Evolutionary conservation across 2,888 invertebrate species (phyloP), one percentile per base, ranked within the genome.

Genomic region (Cerceris ruficornis): DNA sequence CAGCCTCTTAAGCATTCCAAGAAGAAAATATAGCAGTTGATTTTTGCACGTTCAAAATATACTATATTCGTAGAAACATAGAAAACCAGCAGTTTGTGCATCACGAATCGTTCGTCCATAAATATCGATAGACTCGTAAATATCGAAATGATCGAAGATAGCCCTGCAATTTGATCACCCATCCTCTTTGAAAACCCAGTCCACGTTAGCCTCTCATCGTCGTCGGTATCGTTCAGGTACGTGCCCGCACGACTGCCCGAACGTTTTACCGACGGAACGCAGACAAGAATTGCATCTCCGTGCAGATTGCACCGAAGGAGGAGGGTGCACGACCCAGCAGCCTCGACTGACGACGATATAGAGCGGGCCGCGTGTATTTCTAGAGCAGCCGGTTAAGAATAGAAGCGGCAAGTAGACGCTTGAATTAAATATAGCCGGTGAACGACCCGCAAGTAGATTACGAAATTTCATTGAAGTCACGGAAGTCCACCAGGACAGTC

Each of bases 341-440:
- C 78, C 61, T 55, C 46, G 61, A 17, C 49, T 42, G 62, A 6
- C 57, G 75, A 66, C 78, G 85, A 86, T 86, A 85, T 80, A 85
- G 81, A 76, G 69, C 75, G 70, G 59, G 50, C 62, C 78, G 84
- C 83, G 88, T 71, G 84, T 91, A 91, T 91, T 91, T 91, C 90
- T 88, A 90, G 90, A 91, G 85, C 88, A 88, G 86, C 69, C 84
- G 84, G 88, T 71, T 87, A 90, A 91, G 89, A 91, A 91, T 91
- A 91, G 91, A 88, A 78, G 28, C 85, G 80, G 80, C 85, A 83
- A 88, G 88, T 87, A 88, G 90, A 90, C 88, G 89, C 85, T 80
- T 90, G 90, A 89, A 90, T 91, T 90, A 90, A 89, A 88, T 88
- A 90, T 90, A 89, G 84, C 70, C 86, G 89, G 88, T 88, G 89